These are phyloP conservation scores for Oryzias celebensis DNA, from an alignment of 2,113 vertebrate genomes.

Conservation along the genomic window DNA sequence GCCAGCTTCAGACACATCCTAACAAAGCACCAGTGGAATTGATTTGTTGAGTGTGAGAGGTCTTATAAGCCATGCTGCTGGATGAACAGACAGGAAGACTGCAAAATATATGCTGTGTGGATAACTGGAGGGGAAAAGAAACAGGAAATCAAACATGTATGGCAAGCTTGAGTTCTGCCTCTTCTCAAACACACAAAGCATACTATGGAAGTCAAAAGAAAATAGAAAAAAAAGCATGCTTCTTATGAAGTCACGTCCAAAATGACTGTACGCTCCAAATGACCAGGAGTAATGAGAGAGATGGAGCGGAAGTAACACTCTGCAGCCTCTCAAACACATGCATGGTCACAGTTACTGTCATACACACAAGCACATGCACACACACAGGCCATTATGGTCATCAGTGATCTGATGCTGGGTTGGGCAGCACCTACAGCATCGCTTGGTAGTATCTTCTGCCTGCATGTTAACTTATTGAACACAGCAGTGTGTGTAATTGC, in stretches of 20 bases:
- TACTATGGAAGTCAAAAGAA: slow-evolving; percentile 34
- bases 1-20: slow-evolving; percentile 18
- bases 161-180: slow-evolving; percentile 1
- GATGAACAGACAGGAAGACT: slow-evolving; percentile 42
- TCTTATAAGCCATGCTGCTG: slow-evolving; percentile 36
- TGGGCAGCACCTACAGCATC: slow-evolving; percentile 47
- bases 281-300: slow-evolving; percentile 66
- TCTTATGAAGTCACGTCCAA: slow-evolving; percentile 50
- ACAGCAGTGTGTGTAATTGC: slow-evolving; percentile 23
- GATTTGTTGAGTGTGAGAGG: slow-evolving; percentile 32
- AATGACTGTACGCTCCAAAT: slow-evolving; percentile 61
- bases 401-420: slow-evolving; percentile 21
- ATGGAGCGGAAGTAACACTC: slow-evolving; percentile 60
- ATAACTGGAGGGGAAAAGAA: slow-evolving; percentile 19
- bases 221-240: slow-evolving; percentile 30
- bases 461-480: slow-evolving; percentile 62
- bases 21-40: slow-evolving; percentile 41
- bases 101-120: slow-evolving; percentile 53
- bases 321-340: slow-evolving; percentile 53
- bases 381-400: slow-evolving; percentile 17
- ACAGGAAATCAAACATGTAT: slow-evolving; percentile 31
- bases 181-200: background rate
- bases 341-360: slow-evolving; percentile 15
- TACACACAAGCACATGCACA: background rate
- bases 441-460: slow-evolving; percentile 41